Evolutionary conservation across 2,113 vertebrate species (phyloP).

Genomic region (Pygoscelis adeliae): DNA sequence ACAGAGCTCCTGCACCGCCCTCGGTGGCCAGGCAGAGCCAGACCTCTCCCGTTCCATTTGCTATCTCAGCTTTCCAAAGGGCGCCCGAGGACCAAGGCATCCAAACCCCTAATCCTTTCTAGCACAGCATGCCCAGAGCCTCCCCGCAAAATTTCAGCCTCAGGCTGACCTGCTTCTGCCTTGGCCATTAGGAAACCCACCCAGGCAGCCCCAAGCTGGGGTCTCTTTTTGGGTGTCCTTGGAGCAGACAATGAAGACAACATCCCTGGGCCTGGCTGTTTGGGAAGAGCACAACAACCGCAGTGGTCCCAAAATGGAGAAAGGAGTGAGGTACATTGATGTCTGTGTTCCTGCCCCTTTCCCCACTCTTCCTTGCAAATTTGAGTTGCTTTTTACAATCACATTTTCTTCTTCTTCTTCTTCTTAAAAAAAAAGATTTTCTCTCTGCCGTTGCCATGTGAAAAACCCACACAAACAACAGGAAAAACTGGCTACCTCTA

Average conservation of each 20-base stretch:
- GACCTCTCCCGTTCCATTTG: background rate
- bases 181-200: background rate
- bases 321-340: background rate
- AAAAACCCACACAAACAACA: conserved; percentile 64
- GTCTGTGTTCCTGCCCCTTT: background rate
- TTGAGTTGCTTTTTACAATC: background rate
- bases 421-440: background rate
- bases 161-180: background rate
- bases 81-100: background rate
- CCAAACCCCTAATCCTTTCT: background rate
- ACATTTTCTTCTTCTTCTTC: background rate
- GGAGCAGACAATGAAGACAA: background rate
- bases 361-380: background rate
- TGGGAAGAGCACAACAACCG: background rate
- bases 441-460: conserved; percentile 49
- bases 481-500: conserved; percentile 16
- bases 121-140: background rate
- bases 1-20: background rate
- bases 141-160: background rate
- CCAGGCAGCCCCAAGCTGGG: background rate
- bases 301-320: background rate
- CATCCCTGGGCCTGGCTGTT: background rate
- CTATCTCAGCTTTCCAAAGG: background rate
- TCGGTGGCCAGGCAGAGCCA: background rate
- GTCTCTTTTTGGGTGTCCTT: background rate